Conservation (phyloP, 2,888 invertebrate species). For the Parnassius smintheus region DNA sequence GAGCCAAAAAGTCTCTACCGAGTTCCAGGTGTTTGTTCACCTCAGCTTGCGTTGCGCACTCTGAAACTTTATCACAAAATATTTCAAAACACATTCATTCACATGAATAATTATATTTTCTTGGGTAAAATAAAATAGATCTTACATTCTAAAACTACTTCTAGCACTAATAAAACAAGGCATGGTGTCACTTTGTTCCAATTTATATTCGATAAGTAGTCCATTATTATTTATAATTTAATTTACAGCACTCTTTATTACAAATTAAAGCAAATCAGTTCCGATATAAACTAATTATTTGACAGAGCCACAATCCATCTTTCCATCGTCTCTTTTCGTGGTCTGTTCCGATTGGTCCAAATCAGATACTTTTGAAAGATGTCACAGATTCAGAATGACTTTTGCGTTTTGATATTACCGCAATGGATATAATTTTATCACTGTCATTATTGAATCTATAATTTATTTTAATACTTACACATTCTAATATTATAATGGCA, state of each 20-base stretch:
- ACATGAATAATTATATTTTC: slow-evolving; percentile 35
- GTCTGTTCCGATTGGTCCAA: slow-evolving; percentile 80
- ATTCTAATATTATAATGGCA: too few relatives aligned
- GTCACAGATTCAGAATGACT: slow-evolving; percentile 1
- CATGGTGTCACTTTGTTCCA: slow-evolving; percentile 85
- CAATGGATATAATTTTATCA: too few relatives aligned
- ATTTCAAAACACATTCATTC: slow-evolving; percentile 38
- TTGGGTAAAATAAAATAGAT: slow-evolving; percentile 34
- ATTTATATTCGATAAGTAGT: slow-evolving; percentile 76
- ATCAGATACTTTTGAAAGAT: slow-evolving; percentile 49
- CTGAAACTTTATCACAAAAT: slow-evolving; percentile 81
- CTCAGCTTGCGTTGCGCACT: slow-evolving; percentile 87
- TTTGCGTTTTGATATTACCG: slow-evolving; percentile 26
- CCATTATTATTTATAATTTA: slow-evolving; percentile 68
- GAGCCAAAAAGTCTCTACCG: slow-evolving; percentile 94
- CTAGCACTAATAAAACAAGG: slow-evolving; percentile 84
- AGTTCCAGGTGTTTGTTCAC: slow-evolving; percentile 96
- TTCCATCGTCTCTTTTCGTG: slow-evolving; percentile 78
- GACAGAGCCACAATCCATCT: slow-evolving; percentile 73
- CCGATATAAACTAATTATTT: slow-evolving; percentile 49
- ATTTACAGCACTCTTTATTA: slow-evolving; percentile 51
- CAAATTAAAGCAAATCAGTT: slow-evolving; percentile 44
- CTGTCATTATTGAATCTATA: too few relatives aligned
- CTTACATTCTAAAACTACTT: slow-evolving; percentile 86
- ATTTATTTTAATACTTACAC: too few relatives aligned